phyloP scores from a whole-genome alignment of 2,888 invertebrate species.

The Loripinus fragilis region DNA sequence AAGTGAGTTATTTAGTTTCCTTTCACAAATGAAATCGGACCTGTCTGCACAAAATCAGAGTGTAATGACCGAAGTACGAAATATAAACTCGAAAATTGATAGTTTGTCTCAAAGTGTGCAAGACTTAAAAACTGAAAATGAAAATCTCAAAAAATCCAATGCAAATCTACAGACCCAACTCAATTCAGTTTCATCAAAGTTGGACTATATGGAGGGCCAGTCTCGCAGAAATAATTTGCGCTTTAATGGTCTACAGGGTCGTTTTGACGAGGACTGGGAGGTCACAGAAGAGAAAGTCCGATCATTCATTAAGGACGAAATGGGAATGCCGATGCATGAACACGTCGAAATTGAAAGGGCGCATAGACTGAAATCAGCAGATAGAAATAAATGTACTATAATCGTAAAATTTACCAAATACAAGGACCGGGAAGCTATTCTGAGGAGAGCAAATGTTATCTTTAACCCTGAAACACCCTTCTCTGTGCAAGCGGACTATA shows the following conservation, averaged over 20 bases:
- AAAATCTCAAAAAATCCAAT: conserved; percentile 5
- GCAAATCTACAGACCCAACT: neutral
- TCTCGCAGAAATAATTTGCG: neutral
- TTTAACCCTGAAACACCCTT: conserved; percentile 2
- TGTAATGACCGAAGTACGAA: too few relatives aligned
- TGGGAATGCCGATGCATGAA: conserved; percentile 4
- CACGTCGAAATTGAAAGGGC: conserved; percentile 18
- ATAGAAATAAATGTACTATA: conserved; percentile 17
- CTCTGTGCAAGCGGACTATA: conserved; percentile 19
- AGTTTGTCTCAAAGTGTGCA: too few relatives aligned
- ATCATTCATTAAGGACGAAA: conserved; percentile 6
- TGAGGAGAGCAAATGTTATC: neutral
- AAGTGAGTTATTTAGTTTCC: too few relatives aligned
- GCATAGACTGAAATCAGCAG: conserved; percentile 20
- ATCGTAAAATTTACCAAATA: conserved; percentile 21
- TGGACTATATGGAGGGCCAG: conserved; percentile 11
- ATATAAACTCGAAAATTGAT: too few relatives aligned
- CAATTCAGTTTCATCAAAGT: neutral
- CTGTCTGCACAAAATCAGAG: too few relatives aligned
- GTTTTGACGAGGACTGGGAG: conserved; percentile 13
- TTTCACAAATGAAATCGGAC: too few relatives aligned
- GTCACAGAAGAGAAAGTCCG: conserved; percentile 21
- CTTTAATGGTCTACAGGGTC: conserved; percentile 9
- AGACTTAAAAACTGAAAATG: neutral
- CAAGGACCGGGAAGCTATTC: conserved; percentile 19